phyloP scores from a whole-genome alignment of 2,888 invertebrate genomes.

The Philaethria dido region DNA sequence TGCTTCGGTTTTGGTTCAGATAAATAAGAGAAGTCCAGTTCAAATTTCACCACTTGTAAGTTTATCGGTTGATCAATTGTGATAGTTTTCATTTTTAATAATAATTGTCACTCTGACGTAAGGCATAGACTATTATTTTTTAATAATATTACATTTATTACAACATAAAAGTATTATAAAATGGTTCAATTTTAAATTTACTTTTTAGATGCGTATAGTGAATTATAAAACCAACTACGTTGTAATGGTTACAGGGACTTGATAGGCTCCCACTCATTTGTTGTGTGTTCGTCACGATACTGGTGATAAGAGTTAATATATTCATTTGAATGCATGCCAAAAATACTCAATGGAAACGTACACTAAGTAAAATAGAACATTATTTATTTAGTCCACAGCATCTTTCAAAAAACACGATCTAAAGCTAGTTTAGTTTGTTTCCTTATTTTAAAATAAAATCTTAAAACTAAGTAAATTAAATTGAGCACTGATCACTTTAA shows the following conservation, averaged over 20 bases:
- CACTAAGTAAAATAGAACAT: constrained; percentile 42
- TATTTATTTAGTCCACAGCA: background rate
- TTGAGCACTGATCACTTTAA: no score
- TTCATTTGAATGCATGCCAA: constrained; percentile 73
- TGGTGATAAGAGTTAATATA: constrained; percentile 76
- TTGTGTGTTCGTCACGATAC: constrained; percentile 66
- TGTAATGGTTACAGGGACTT: constrained; percentile 47
- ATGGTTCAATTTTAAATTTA: background rate
- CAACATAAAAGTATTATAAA: background rate
- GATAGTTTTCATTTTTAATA: constrained; percentile 67
- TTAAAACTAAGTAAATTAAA: background rate
- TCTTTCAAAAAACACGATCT: background rate
- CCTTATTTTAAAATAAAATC: background rate
- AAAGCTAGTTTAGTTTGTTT: background rate
- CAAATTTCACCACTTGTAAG: constrained; percentile 73
- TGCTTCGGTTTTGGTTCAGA: constrained; percentile 50
- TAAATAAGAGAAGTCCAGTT: constrained; percentile 67
- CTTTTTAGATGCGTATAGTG: background rate
- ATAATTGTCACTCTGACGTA: constrained; percentile 37
- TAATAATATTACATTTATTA: background rate
- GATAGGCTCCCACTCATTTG: constrained; percentile 76
- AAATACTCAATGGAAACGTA: constrained; percentile 61
- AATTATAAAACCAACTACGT: constrained; percentile 24
- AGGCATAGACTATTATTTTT: constrained; percentile 23
- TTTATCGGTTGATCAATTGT: constrained; percentile 69